These are phyloP conservation scores for Ips nitidus DNA, from an alignment of 1,140 invertebrate species.

Conservation along the genomic window DNA sequence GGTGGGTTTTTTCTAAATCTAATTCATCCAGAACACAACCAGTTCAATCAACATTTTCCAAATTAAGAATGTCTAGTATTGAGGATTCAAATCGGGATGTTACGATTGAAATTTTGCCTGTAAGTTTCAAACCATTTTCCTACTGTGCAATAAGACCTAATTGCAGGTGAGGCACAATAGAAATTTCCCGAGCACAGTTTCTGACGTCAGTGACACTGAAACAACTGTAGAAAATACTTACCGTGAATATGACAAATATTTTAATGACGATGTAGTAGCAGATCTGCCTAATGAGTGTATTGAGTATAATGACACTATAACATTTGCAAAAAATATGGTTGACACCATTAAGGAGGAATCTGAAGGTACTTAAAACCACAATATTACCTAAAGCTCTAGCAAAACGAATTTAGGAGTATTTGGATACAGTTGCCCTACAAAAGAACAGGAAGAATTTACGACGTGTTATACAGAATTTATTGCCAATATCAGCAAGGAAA, in stretches of 20 bases:
- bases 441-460: neutral
- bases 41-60: no score
- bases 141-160: no score
- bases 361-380: conserved; percentile 16
- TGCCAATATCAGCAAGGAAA: conserved; percentile 5
- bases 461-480: neutral
- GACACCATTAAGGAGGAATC: conserved; percentile 22
- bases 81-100: no score
- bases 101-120: no score
- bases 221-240: no score
- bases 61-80: no score
- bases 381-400: neutral
- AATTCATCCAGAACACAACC: no score
- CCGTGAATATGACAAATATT: neutral
- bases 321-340: conserved; percentile 30
- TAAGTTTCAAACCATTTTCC: no score
- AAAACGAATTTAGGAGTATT: neutral
- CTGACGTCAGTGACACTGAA: no score
- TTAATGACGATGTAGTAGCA: neutral
- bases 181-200: no score
- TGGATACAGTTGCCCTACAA: neutral
- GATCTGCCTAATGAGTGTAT: conserved; percentile 7
- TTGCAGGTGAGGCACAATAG: no score
- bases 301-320: conserved; percentile 14
- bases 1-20: no score